Evolutionary conservation across 2,797 vertebrate genomes (phyloP).

Genomic region (Typhlichthys eigenmanni): DNA sequence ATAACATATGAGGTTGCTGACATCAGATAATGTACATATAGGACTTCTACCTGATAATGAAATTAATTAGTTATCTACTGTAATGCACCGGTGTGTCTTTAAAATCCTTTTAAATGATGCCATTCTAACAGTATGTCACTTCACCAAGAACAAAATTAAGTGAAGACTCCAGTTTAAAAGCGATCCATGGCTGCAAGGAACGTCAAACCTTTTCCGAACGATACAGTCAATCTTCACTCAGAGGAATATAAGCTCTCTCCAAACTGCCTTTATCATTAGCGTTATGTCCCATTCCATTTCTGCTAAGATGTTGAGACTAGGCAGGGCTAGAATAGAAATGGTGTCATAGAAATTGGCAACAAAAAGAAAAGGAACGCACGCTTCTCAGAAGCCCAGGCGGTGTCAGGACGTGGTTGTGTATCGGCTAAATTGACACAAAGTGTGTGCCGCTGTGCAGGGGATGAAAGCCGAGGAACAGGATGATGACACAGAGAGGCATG

Average conservation of each 20-base stretch:
- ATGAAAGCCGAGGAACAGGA: slow-evolving; percentile 59
- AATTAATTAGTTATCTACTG: no score
- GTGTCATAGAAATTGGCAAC: slow-evolving; percentile 9
- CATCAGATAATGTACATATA: no score
- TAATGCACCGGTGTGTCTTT: no score
- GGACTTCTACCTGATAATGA: no score
- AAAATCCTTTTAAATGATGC: neutral
- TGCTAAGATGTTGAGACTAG: slow-evolving; percentile 1
- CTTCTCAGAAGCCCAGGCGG: slow-evolving; percentile 20
- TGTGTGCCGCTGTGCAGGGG: slow-evolving; percentile 42
- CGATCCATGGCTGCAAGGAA: slow-evolving; percentile 11
- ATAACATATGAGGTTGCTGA: no score
- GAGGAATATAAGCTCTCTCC: slow-evolving; percentile 5
- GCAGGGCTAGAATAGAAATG: slow-evolving; percentile 10
- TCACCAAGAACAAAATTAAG: slow-evolving; percentile 35
- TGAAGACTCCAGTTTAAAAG: slow-evolving; percentile 29
- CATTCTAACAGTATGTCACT: slow-evolving; percentile 13
- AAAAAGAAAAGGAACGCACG: slow-evolving; percentile 13
- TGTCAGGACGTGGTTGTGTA: slow-evolving; percentile 31
- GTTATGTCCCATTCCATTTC: slow-evolving; percentile 22
- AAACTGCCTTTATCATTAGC: slow-evolving; percentile 28
- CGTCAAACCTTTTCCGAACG: neutral
- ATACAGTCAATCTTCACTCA: neutral
- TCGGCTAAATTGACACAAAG: slow-evolving; percentile 43
- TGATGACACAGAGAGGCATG: slow-evolving; percentile 67